Conservation (phyloP, 2,797 vertebrate genomes). For the Sphaeramia orbicularis region DNA sequence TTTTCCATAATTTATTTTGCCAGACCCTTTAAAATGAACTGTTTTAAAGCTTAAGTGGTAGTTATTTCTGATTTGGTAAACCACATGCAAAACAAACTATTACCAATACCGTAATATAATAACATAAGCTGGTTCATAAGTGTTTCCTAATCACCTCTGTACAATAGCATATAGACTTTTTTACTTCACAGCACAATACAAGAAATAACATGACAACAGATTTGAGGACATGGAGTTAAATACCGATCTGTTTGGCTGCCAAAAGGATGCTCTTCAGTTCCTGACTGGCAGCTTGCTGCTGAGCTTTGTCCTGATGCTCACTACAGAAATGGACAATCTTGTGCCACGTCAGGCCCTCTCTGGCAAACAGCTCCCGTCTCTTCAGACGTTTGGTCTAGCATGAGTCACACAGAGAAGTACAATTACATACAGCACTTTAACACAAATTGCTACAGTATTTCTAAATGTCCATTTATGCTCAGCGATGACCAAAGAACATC, state of each 20-base stretch:
- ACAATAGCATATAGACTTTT: slow-evolving; percentile 1
- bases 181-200: slow-evolving; percentile 15
- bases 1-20: neutral
- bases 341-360: slow-evolving; percentile 92
- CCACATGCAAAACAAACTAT: neutral
- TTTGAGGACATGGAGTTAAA: slow-evolving; percentile 45
- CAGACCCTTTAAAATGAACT: neutral
- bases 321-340: slow-evolving; percentile 92
- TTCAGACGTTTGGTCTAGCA: slow-evolving; percentile 91
- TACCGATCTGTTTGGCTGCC: slow-evolving; percentile 96
- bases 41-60: neutral
- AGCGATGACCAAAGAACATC: too few species aligned
- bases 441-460: neutral
- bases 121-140: neutral
- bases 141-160: slow-evolving; percentile 9
- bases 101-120: neutral
- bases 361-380: slow-evolving; percentile 88
- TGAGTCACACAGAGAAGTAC: slow-evolving; percentile 32
- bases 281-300: slow-evolving; percentile 85
- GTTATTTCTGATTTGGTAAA: neutral
- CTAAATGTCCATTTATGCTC: too few species aligned
- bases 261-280: slow-evolving; percentile 92
- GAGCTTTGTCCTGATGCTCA: slow-evolving; percentile 88
- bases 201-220: slow-evolving; percentile 21
- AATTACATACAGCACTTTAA: slow-evolving; percentile 25